Percentiles rank a stretch among this genome's conserved stretches.
Evolutionary conservation across 2,113 vertebrate species (phyloP).

Genomic region (Cyanoramphus novaezelandiae): DNA sequence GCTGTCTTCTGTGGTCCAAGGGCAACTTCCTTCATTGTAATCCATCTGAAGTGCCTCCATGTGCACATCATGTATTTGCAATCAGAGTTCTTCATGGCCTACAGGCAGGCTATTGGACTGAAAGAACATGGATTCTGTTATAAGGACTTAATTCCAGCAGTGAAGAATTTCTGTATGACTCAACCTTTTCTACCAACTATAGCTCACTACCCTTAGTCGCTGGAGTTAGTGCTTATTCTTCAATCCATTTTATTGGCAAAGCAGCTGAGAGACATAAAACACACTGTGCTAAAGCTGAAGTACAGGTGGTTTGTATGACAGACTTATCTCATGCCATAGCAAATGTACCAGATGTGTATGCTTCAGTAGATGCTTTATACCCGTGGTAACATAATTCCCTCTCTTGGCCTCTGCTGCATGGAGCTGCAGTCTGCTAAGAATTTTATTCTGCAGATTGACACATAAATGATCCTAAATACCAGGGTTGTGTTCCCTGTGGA

Average conservation of each 20-base stretch:
- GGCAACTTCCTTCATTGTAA: neutral
- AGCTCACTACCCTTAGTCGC: neutral
- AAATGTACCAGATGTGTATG: neutral
- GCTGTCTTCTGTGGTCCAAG: neutral
- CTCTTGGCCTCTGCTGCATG: neutral
- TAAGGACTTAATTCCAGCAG: neutral
- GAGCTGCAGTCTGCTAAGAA: neutral
- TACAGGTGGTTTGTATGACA: rapidly evolving
- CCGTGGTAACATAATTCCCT: rapidly evolving
- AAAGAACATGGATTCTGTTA: neutral
- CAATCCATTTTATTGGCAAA: neutral
- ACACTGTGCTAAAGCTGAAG: neutral
- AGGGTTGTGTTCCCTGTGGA: slow-evolving; percentile 50
- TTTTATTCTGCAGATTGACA: neutral
- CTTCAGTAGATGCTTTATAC: neutral
- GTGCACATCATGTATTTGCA: neutral
- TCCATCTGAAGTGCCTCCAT: rapidly evolving
- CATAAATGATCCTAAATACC: slow-evolving; percentile 56
- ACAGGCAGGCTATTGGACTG: neutral
- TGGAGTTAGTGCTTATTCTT: neutral
- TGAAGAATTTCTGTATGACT: neutral
- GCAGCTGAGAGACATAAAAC: neutral
- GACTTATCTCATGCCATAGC: neutral
- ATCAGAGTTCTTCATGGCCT: neutral
- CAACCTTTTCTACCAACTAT: neutral